phyloP scores from a whole-genome alignment of 2,888 invertebrate species.

The Slavum lentiscoides region DNA sequence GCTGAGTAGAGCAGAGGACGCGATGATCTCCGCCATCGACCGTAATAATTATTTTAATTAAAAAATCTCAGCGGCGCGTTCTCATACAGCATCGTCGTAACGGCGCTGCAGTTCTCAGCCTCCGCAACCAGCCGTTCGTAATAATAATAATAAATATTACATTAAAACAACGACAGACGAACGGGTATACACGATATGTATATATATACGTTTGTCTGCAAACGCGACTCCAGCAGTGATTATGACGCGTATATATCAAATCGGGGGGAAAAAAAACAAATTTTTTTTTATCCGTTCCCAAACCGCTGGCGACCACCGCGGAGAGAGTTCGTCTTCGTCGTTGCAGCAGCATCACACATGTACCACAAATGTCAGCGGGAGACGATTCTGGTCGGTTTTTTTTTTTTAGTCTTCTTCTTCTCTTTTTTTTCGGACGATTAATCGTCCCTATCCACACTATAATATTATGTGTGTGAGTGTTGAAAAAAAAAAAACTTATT shows the following conservation, averaged over 20 bases:
- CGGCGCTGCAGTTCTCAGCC: background rate
- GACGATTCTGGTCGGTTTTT: conserved; percentile 10
- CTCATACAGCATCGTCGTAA: background rate
- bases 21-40: background rate
- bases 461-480: too few relatives aligned
- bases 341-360: conserved; percentile 3
- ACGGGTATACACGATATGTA: too few relatives aligned
- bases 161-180: too few relatives aligned
- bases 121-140: background rate
- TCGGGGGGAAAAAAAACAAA: too few relatives aligned
- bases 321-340: background rate
- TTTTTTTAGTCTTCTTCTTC: background rate
- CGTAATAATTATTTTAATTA: conserved; percentile 39
- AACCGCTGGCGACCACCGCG: too few relatives aligned
- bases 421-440: background rate
- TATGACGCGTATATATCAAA: background rate
- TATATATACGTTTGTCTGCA: too few relatives aligned
- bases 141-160: background rate
- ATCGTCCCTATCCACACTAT: too few relatives aligned
- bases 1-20: background rate
- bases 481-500: too few relatives aligned
- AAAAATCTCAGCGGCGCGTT: background rate
- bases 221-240: background rate
- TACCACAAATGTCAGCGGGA: conserved; percentile 40
- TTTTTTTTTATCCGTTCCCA: too few relatives aligned